Percentiles rank a stretch among this genome's conserved stretches.
These are phyloP conservation scores for Pterocles orientalis DNA, from an alignment of 2,113 vertebrate species.

Conservation along the genomic window DNA sequence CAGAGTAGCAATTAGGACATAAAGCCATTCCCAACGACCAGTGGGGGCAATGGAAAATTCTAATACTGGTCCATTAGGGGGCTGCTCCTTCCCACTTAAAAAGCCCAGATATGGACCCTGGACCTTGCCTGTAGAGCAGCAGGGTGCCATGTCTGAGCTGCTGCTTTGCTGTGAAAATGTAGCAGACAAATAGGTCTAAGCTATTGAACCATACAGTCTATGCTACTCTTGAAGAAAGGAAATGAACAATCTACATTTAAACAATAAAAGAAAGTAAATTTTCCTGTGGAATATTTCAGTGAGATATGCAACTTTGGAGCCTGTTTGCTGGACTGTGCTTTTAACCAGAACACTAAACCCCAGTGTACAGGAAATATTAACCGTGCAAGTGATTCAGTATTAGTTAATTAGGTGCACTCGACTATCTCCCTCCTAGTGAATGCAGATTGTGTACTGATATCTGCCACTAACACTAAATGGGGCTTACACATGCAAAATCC, in stretches of 20 bases:
- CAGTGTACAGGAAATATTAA: conserved; percentile 9
- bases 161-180: background rate
- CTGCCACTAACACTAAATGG: conserved; percentile 75
- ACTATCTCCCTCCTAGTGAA: conserved; percentile 39
- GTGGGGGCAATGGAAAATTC: background rate
- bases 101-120: background rate
- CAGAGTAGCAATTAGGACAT: background rate
- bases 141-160: background rate
- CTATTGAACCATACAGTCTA: background rate
- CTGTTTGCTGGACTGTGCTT: background rate
- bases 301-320: background rate
- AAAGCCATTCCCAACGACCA: background rate
- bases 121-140: background rate
- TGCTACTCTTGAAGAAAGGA: background rate
- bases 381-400: conserved; percentile 54
- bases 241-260: background rate
- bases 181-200: background rate
- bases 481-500: conserved; percentile 70
- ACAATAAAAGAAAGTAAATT: background rate
- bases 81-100: background rate
- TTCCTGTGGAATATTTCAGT: background rate
- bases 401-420: conserved; percentile 60
- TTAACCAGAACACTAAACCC: conserved; percentile 5
- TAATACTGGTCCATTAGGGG: background rate
- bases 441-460: conserved; percentile 61